Base-by-base conservation (phyloP, 1,140 invertebrate species). In the Bombus ignitus region DNA sequence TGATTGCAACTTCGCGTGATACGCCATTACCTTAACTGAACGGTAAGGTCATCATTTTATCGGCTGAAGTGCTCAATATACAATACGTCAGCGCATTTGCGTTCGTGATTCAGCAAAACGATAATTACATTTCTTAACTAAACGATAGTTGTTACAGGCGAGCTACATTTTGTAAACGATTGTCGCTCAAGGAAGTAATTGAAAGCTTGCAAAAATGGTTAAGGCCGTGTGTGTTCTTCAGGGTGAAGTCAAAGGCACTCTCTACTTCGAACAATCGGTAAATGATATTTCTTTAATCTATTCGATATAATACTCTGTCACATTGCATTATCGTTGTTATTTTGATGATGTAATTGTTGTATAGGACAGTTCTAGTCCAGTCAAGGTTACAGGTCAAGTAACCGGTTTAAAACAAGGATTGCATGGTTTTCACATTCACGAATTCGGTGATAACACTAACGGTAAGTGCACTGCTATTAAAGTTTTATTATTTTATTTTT, bases 401-500 rank as follows among this genome's bases (percentile, higher is more conserved):
- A 95, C 91, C 39, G 98, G 98, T 13, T 94, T 98, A 65, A 93
- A 95, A 25, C 95, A 96, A 90, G 98, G 98, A 22, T 91, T 96
- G 42, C 98, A 99, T 94, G 99, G 99, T 53, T 99, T 99, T 95
- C 99, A 99, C 94, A 97, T 99, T 78, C 99, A 99, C 93, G 97
- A 99, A 95, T 99, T 98, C 94, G 99, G 99, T 2, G 99, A 99
- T 94, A 98, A 98, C 88, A 99, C 98, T 62, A 99, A 99, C 94
- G 97, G 96, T 97, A 90, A 62, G n/a, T 9, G 42, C 57, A 37
- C 5, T n/a, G 32, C 59, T 77, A 18, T 44, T 57, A 32, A 12
- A 32, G 8, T 68, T 35, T 1, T 73, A 10, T 65, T 37, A 2
- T 70, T 42, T 85, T 53, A 74, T 77, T 73, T 59, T 75, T 32